Base-by-base conservation (phyloP, 2,113 vertebrate genomes). In the Orientallactaga bullata region DNA sequence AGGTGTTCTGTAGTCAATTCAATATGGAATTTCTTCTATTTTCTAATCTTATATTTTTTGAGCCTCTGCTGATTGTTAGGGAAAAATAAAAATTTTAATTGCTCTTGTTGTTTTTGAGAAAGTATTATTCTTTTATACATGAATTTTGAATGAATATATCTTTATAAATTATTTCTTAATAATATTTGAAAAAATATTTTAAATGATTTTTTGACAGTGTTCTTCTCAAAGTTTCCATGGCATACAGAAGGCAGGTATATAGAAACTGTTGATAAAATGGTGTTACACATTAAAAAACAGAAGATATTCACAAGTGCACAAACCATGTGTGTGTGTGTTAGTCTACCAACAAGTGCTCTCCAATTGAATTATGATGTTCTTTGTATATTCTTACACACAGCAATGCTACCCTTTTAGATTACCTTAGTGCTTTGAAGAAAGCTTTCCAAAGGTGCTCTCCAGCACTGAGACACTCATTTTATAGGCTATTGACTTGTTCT, bases 401-500 rank as follows among this genome's bases (percentile, higher is more conserved):
- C 28, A 30, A 20, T 30, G 21, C n/a, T 51, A 39, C 12, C 47
- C 66, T 91, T 91, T 82, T 63, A 88, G 28, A 87, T 81, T 94
- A 89, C 20, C n/a, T 17, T n/a, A 65, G 0, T 90, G 58, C 92
- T 92, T 95, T 37, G 58, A 94, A 95, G 84, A 93, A 93, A 88
- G 15, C 37, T 90, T 91, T 92, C 47, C 73, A 72, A 93, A 74
- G 65, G 60, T 77, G 89, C 32, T 69, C 35, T 13, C 76, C 71
- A 66, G 93, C 51, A 95, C 79, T 78, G 63, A 93, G 83, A 42
- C 78, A 80, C 37, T 88, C 63, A 88, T 79, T 92, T 94, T 84
- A 92, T 58, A 90, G 74, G 63, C 28, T 85, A 95, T 35, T 94
- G 95, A 92, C 93, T 79, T 94, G 69, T 58, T n/a, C 55, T 93